Evolutionary conservation across 2,888 invertebrate genomes (phyloP), one percentile per base, ranked within the genome.

Genomic region (Drosophila pseudotakahashii): DNA sequence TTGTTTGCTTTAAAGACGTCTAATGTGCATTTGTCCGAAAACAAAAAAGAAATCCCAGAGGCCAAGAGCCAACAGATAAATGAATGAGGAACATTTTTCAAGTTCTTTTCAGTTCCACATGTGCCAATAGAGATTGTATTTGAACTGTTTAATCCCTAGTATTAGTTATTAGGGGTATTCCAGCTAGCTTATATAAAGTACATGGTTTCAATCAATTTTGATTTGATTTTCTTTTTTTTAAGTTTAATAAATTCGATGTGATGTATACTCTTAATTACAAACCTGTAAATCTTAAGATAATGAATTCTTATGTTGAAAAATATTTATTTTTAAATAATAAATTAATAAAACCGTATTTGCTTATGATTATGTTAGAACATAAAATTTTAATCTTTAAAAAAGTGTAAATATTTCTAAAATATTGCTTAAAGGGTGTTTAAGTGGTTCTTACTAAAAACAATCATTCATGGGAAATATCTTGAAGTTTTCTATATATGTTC

Each of bases 1-100:
- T 81, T 84, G 81, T 81, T 87, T 87, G 79, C 76, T 76, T 76
- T 72, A 83, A 82, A 60, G 50, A 54, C 62, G 78, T 79, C 86
- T 72, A 75, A 82, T 82, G 78, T 82, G 72, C 73, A 77, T 70
- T 82, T 58, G 58, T 36, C 32, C 34, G 50, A 54, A 30, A 52
- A 62, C 34, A 47, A 1, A 32, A 39, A 39, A 50, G 37, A 47
- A 62, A 64, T 52, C 52, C 51, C 44, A 70, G 39, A 50, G 51
- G 41, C 34, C 48, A 57, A 54, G 69, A 51, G 45, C 42, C 64
- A 64, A 63, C 60, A 66, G 57, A 55, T 48, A 67, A 75, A 79
- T 71, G 70, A 82, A 66, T 82, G 48, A 80, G 68, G 66, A 68
- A 63, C 45, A 64, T 76, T 77, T 67, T 75, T 80, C 79, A 80